These are phyloP conservation scores for Bombus huntii DNA, from an alignment of 1,140 invertebrate species.

Conservation along the genomic window DNA sequence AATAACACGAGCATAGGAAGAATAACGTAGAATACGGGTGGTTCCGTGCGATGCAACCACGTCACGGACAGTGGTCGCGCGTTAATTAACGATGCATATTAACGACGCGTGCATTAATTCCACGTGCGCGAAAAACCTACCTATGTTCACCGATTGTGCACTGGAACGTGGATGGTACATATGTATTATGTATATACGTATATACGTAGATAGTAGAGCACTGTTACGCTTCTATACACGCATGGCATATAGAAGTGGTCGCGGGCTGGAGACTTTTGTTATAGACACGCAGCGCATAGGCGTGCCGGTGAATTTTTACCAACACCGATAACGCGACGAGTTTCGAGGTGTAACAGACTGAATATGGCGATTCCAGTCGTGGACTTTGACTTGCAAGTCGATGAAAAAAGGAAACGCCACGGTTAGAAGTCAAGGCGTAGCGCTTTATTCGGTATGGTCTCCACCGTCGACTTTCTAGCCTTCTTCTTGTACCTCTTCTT, in stretches of 20 bases:
- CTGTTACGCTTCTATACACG: background rate
- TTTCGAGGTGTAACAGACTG: slow-evolving; percentile 36
- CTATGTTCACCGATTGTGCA: background rate
- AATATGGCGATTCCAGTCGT: slow-evolving; percentile 55
- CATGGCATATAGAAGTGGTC: background rate
- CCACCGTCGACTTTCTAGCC: slow-evolving; percentile 37
- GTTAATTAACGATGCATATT: slow-evolving; percentile 50
- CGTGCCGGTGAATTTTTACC: slow-evolving; percentile 43
- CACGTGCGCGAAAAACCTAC: slow-evolving; percentile 10
- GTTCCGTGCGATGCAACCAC: slow-evolving; percentile 16
- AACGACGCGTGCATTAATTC: slow-evolving; percentile 42
- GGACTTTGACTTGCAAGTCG: slow-evolving; percentile 18
- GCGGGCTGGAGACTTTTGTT: slow-evolving; percentile 18
- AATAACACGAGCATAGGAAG: background rate
- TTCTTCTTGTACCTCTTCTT: slow-evolving; percentile 23
- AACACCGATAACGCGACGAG: slow-evolving; percentile 36
- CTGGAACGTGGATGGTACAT: background rate
- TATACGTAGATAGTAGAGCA: background rate
- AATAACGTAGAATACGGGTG: slow-evolving; percentile 2
- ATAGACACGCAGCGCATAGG: background rate
- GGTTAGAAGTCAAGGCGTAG: slow-evolving; percentile 42
- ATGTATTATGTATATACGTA: background rate
- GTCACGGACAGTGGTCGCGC: slow-evolving; percentile 15
- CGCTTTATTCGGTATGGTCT: slow-evolving; percentile 58
- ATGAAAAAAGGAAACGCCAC: slow-evolving; percentile 20